Conservation (phyloP, 1,140 invertebrate species). For the Battus philenor region DNA sequence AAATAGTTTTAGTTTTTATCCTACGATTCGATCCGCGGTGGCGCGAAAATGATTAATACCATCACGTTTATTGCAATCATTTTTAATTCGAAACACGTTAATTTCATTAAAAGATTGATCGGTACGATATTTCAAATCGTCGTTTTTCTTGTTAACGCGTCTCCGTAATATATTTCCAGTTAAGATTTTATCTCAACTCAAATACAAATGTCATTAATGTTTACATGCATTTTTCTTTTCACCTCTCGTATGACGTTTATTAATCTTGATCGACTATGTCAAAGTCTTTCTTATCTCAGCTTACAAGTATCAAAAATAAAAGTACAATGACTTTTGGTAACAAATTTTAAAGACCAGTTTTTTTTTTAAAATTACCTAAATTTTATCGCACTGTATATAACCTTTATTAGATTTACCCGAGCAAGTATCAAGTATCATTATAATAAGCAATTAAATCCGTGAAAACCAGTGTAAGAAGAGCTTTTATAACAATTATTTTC, state of each 20-base stretch:
- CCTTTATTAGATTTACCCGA: no score
- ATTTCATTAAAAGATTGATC: no score
- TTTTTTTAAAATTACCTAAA: no score
- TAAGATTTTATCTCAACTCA: slow-evolving; percentile 2
- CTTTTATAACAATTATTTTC: slow-evolving; percentile 18
- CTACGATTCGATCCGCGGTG: slow-evolving; percentile 14
- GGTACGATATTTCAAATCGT: no score
- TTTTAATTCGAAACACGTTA: neutral
- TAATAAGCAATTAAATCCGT: slow-evolving; percentile 69
- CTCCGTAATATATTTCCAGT: slow-evolving; percentile 9
- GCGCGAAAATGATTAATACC: slow-evolving; percentile 38
- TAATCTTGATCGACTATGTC: no score
- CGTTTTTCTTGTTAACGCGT: neutral
- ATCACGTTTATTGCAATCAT: slow-evolving; percentile 35
- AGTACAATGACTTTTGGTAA: no score
- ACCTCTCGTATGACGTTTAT: slow-evolving; percentile 7
- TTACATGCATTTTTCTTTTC: slow-evolving; percentile 5
- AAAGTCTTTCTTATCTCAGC: no score
- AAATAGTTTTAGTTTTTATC: slow-evolving; percentile 32
- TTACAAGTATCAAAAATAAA: no score
- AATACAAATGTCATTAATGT: neutral
- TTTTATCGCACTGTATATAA: no score
- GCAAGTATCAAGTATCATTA: slow-evolving; percentile 65
- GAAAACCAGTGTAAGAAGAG: slow-evolving; percentile 34
- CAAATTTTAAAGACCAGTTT: no score